phyloP scores from a whole-genome alignment of 2,888 invertebrate species.

The Xylota sylvarum region DNA sequence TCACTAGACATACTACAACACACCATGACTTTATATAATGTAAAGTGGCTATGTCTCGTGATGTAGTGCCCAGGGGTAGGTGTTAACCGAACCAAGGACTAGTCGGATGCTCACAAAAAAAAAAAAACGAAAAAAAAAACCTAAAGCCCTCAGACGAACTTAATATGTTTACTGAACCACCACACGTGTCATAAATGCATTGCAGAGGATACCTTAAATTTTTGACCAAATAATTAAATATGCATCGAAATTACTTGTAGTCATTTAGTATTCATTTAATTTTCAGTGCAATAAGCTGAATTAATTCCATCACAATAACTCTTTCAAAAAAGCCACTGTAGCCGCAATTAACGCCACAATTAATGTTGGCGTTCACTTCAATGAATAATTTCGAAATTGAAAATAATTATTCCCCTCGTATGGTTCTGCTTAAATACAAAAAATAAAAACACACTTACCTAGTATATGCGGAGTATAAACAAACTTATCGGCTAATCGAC shows the following conservation, averaged over 20 bases:
- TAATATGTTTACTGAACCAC: background rate
- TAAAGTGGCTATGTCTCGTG: too few relatives aligned
- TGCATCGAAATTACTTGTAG: conserved; percentile 41
- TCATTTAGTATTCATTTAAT: conserved; percentile 57
- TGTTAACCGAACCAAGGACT: too few relatives aligned
- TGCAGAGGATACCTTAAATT: background rate
- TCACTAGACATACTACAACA: too few relatives aligned
- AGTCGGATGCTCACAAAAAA: too few relatives aligned
- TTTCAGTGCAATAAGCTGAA: conserved; percentile 41
- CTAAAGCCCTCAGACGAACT: too few relatives aligned
- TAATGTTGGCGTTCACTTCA: conserved; percentile 46
- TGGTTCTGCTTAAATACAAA: background rate
- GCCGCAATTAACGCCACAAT: conserved; percentile 55
- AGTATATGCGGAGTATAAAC: background rate
- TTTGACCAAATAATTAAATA: conserved; percentile 8
- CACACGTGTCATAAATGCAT: background rate
- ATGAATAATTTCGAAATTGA: conserved; percentile 47
- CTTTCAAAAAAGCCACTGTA: conserved; percentile 30
- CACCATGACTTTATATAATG: too few relatives aligned
- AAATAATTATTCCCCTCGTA: conserved; percentile 51
- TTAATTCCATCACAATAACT: conserved; percentile 45
- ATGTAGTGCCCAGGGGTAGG: too few relatives aligned
- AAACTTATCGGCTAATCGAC: conserved; percentile 29
- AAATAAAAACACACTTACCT: background rate
- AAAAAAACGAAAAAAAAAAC: too few relatives aligned